Evolutionary conservation across 2,113 vertebrate genomes (phyloP).

Genomic region (Otolemur garnettii): DNA sequence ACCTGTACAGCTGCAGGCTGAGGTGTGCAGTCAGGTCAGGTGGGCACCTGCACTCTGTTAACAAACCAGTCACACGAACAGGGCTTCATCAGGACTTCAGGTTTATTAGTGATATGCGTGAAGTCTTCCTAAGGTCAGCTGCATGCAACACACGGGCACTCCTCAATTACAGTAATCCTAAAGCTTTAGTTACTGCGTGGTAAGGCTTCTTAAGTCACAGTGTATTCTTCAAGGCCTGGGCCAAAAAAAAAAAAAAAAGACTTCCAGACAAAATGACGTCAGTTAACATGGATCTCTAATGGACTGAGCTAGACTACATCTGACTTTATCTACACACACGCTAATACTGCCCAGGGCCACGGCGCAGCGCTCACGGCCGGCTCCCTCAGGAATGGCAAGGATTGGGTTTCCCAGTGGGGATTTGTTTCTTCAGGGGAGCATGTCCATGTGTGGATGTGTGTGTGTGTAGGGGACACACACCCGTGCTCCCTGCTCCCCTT

Average conservation of each 20-base stretch:
- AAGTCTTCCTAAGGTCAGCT: constrained; percentile 91
- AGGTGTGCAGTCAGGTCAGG: rapidly evolving
- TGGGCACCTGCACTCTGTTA: rapidly evolving
- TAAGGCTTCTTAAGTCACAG: constrained; percentile 96
- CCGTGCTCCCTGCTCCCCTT: background rate
- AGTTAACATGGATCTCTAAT: constrained; percentile 88
- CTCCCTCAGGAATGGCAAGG: constrained; percentile 74
- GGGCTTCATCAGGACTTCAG: constrained; percentile 83
- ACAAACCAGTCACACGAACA: constrained; percentile 80
- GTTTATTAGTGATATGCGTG: constrained; percentile 88
- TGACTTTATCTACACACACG: constrained; percentile 90
- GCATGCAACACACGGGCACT: constrained; percentile 95
- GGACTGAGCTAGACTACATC: constrained; percentile 89
- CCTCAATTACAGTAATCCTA: constrained; percentile 89
- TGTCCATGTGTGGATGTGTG: background rate
- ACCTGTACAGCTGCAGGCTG: rapidly evolving
- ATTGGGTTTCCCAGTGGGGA: background rate
- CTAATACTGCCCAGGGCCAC: constrained; percentile 91
- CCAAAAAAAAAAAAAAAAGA: constrained; percentile 77
- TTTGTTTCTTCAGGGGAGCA: background rate
- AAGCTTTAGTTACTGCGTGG: constrained; percentile 88
- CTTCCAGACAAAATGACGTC: constrained; percentile 86
- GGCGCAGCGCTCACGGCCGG: constrained; percentile 75
- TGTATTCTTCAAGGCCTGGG: constrained; percentile 90
- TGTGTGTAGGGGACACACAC: background rate